Conservation (phyloP, 92 coral and sea anemone species). For the Hydrozoanthus gracilis region DNA sequence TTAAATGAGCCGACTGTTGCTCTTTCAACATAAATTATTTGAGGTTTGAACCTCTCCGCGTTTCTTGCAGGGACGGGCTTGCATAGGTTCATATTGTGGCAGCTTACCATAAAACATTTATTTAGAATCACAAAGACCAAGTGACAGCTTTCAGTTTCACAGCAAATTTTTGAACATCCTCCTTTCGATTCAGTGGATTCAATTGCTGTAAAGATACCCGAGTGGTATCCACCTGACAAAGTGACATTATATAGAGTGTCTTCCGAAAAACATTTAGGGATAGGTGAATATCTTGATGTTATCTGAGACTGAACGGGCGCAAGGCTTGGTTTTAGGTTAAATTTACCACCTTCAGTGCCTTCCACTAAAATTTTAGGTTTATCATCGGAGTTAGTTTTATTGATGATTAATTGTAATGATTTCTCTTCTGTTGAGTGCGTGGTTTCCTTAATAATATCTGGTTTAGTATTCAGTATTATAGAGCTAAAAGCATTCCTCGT, state of each 20-base stretch:
- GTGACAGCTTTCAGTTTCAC: slow-evolving; percentile 68
- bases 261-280: slow-evolving; percentile 39
- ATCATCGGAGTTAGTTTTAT: too few relatives aligned
- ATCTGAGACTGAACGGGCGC: too few relatives aligned
- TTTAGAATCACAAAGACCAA: slow-evolving; percentile 75
- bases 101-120: slow-evolving; percentile 78
- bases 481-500: background rate
- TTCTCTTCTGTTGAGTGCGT: background rate
- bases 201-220: slow-evolving; percentile 76
- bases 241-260: slow-evolving; percentile 68
- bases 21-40: slow-evolving; percentile 51
- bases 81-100: slow-evolving; percentile 61
- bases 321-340: too few relatives aligned
- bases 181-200: slow-evolving; percentile 60
- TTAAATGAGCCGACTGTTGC: slow-evolving; percentile 29
- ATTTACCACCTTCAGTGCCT: too few relatives aligned
- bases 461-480: background rate
- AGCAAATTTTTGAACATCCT: slow-evolving; percentile 79
- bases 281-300: background rate
- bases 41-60: slow-evolving; percentile 53
- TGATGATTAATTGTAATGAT: too few relatives aligned
- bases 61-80: slow-evolving; percentile 59
- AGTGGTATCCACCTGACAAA: slow-evolving; percentile 72
- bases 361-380: too few relatives aligned
- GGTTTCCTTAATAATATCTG: background rate